Evolutionary conservation across 2,888 invertebrate genomes (phyloP), one percentile per base, ranked within the genome.

Genomic region (Meiosimyza platycephala): DNA sequence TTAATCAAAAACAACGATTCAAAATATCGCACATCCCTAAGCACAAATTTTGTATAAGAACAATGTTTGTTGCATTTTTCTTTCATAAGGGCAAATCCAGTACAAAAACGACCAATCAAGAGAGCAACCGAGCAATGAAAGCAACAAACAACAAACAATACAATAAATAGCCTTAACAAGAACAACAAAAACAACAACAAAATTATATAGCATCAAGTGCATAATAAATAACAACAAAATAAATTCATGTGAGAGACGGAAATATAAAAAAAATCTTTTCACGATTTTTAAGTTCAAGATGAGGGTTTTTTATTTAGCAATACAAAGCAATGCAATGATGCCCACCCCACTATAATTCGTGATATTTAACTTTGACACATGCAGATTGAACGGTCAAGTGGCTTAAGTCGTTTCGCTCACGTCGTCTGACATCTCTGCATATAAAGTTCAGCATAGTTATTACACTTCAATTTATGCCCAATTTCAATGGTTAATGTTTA

Each of bases 351-450:
- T 9, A 40, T 40, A 40, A 40, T 9, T 40, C 40, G 40, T 40
- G 40, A 22, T 15, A n/a, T 47, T 64, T 64, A 50, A 64, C 64
- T 64, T 64, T 64, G 64, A 64, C 64, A 64, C 64, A 64, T 64
- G 64, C 16, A 33, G 22, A 50, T 48, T 22, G 48, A 64, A 50
- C 50, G 64, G 64, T 64, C 64, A 64, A 64, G 64, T 64, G 64
- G 40, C 40, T 40, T 40, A 40, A 9, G 50, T 60, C 57, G 57
- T n/a, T 57, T 57, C 57, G 28, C 60, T 60, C 33, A 28, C n/a
- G 33, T 33, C n/a, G 33, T 33, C 62, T 40, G 33, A 47, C 62
- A 47, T 40, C 40, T 40, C 1, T 40, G 9, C 6, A 6, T 40
- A 6, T 40, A 9, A 7, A 40, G 40, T 40, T 40, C 40, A 40